Evolutionary conservation across 2,113 vertebrate species (phyloP).

Genomic region (Phylloscopus trochilus): DNA sequence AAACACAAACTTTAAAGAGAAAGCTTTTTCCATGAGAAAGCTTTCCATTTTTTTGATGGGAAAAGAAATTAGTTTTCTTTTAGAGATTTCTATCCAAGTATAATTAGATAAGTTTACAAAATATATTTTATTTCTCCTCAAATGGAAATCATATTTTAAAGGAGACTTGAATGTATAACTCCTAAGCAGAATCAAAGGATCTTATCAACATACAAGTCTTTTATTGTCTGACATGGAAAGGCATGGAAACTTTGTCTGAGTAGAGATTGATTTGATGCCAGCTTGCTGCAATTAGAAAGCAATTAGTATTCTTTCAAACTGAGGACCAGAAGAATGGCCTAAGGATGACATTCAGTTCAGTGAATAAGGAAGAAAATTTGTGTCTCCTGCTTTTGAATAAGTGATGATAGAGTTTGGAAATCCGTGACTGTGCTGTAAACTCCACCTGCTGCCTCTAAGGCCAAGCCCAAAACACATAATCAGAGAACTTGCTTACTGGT

Average conservation of each 20-base stretch:
- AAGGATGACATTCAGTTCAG: background rate
- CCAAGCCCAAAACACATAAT: background rate
- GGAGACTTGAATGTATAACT: background rate
- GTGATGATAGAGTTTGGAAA: background rate
- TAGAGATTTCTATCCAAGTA: background rate
- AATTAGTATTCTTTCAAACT: slow-evolving; percentile 40
- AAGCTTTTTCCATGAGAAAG: slow-evolving; percentile 13
- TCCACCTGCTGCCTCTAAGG: background rate
- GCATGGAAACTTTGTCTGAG: background rate
- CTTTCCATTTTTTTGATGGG: slow-evolving; percentile 22
- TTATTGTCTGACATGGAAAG: background rate
- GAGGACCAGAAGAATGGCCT: background rate
- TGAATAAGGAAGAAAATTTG: background rate
- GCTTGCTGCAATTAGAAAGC: slow-evolving; percentile 29
- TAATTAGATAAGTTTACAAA: slow-evolving; percentile 48
- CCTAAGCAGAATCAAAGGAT: background rate
- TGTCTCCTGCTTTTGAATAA: background rate
- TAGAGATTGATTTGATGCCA: slow-evolving; percentile 39
- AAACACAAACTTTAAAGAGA: slow-evolving; percentile 25
- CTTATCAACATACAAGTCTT: background rate
- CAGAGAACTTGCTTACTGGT: background rate
- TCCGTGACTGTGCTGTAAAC: background rate
- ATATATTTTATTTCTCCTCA: background rate
- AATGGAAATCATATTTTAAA: background rate
- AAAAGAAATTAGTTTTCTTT: slow-evolving; percentile 39